These are phyloP conservation scores for Paratrypauchen microcephalus DNA, from an alignment of 2,797 vertebrate genomes.

Conservation along the genomic window DNA sequence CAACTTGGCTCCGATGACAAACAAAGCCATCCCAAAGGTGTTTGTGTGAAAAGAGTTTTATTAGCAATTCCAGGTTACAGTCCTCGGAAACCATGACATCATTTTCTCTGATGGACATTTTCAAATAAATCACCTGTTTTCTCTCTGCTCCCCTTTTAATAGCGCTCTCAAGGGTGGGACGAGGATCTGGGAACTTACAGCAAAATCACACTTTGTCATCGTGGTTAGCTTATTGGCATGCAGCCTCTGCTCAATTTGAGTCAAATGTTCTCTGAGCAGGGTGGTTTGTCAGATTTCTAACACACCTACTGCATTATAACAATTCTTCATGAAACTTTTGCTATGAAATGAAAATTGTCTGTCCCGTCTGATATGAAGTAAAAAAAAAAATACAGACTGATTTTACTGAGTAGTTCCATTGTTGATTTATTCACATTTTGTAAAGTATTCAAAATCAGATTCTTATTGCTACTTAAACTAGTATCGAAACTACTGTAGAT, in stretches of 20 bases:
- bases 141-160: constrained; percentile 66
- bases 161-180: constrained; percentile 69
- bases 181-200: constrained; percentile 69
- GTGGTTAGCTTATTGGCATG: constrained; percentile 11
- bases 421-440: no score
- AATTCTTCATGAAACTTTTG: not conserved
- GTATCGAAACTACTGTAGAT: no score
- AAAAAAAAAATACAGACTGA: no score
- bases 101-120: constrained; percentile 90
- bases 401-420: no score
- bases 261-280: not conserved
- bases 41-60: constrained; percentile 37
- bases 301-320: constrained; percentile 39
- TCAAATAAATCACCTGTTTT: constrained; percentile 96
- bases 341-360: no score
- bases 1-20: constrained; percentile 52
- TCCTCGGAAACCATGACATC: constrained; percentile 97
- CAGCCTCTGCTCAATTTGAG: not conserved
- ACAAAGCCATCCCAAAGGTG: not conserved
- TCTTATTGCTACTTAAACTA: no score
- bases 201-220: constrained; percentile 4
- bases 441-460: no score
- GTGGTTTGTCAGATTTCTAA: constrained; percentile 26
- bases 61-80: constrained; percentile 82
- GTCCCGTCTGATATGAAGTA: not conserved